A percentile compares a stretch with the other conserved stretches of the same genome.
Conservation (phyloP, 2,888 invertebrate species). For the Mimumesa dahlbomi region DNA sequence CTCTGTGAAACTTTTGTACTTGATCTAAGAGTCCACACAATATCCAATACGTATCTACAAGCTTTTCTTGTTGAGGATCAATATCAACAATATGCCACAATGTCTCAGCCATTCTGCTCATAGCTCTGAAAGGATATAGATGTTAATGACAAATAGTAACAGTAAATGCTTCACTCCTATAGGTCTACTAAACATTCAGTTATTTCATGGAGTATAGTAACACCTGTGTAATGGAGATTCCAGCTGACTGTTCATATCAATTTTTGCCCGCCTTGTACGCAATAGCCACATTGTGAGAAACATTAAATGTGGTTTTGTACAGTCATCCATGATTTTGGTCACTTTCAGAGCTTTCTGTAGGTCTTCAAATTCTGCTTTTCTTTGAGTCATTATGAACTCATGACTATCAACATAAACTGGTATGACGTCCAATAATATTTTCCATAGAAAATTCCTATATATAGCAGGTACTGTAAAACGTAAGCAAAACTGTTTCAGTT, state of each 20-base stretch:
- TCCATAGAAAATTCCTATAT: conserved; percentile 92
- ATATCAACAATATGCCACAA: conserved; percentile 87
- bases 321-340: conserved; percentile 85
- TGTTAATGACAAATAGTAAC: conserved; percentile 1
- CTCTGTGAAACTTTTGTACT: conserved; percentile 85
- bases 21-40: conserved; percentile 88
- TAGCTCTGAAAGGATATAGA: conserved; percentile 67
- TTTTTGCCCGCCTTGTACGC: conserved; percentile 85
- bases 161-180: too few relatives aligned
- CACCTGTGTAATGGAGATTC: conserved; percentile 75
- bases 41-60: conserved; percentile 91
- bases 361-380: conserved; percentile 89
- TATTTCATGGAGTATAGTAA: too few relatives aligned
- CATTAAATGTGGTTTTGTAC: conserved; percentile 85
- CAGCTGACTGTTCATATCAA: conserved; percentile 74
- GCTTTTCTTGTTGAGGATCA: conserved; percentile 79
- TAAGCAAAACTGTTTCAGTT: conserved; percentile 92
- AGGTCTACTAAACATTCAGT: too few relatives aligned
- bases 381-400: conserved; percentile 87
- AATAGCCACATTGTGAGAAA: conserved; percentile 91
- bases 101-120: conserved; percentile 83
- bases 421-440: conserved; percentile 89
- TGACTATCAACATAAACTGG: conserved; percentile 90
- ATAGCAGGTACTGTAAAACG: conserved; percentile 91
- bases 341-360: conserved; percentile 86